phyloP scores from a whole-genome alignment of 2,113 vertebrate genomes.

The Centropus bengalensis region DNA sequence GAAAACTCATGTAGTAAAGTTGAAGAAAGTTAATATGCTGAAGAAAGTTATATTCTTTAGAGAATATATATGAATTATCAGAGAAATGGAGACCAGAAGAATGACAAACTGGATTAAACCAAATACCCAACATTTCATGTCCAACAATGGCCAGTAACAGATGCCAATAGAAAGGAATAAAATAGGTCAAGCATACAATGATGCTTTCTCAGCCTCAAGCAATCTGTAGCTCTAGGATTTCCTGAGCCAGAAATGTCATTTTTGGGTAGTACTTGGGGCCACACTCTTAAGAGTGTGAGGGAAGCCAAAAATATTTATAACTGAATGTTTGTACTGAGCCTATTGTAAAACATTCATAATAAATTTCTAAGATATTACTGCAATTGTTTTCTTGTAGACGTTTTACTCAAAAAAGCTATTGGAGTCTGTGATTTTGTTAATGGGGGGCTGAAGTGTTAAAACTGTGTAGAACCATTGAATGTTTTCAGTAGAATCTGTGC shows the following conservation, averaged over 20 bases:
- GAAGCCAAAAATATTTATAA: background rate
- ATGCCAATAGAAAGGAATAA: conserved; percentile 28
- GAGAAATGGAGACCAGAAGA: background rate
- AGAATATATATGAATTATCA: background rate
- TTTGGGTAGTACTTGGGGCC: background rate
- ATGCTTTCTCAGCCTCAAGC: background rate
- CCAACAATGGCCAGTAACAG: conserved; percentile 11
- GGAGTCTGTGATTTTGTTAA: conserved; percentile 32
- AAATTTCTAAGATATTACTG: conserved; percentile 38
- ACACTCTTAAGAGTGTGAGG: background rate
- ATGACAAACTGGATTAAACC: background rate
- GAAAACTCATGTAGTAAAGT: background rate
- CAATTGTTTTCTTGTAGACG: conserved; percentile 55
- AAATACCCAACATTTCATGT: background rate
- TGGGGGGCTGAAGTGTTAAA: background rate
- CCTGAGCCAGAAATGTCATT: background rate
- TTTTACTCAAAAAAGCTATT: conserved; percentile 11
- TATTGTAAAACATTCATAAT: conserved; percentile 31
- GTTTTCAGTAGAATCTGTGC: conserved; percentile 51
- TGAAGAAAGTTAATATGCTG: background rate
- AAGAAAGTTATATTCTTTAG: background rate
- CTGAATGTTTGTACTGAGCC: background rate
- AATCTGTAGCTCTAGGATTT: background rate
- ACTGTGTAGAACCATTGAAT: conserved; percentile 24
- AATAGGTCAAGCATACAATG: conserved; percentile 9